phyloP scores from a whole-genome alignment of 2,797 vertebrate species.

The Hypotaenidia philippensis region DNA sequence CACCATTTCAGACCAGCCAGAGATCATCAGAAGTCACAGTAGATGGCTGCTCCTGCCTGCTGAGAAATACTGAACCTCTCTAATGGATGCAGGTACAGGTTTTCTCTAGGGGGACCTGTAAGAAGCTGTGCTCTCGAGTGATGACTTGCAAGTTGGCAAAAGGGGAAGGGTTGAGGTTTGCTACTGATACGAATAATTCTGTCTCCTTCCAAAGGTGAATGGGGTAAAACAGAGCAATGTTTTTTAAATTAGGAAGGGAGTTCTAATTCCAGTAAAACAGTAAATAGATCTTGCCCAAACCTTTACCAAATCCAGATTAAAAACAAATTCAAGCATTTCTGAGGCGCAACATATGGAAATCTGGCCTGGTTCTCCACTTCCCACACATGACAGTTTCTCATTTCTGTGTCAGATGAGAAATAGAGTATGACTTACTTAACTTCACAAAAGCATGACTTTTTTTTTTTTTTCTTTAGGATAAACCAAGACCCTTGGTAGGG shows the following conservation, averaged over 20 bases:
- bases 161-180: neutral
- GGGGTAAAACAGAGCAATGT: neutral
- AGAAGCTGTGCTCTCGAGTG: neutral
- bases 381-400: neutral
- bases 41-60: neutral
- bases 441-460: neutral
- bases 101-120: neutral
- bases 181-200: neutral
- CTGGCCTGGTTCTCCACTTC: neutral
- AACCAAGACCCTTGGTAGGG: accelerated
- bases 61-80: neutral
- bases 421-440: neutral
- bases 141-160: neutral
- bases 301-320: neutral
- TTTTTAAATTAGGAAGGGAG: neutral
- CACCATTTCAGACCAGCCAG: neutral
- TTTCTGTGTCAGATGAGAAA: neutral
- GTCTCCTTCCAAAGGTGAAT: neutral
- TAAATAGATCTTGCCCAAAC: neutral
- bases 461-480: neutral
- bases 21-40: neutral
- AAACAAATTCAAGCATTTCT: neutral
- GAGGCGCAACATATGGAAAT: neutral
- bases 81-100: accelerated
- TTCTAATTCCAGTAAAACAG: neutral